A percentile compares a stretch with the other conserved stretches of the same genome.
Conservation (phyloP, 2,888 invertebrate genomes). For the Hirtodrosophila histrioides region DNA sequence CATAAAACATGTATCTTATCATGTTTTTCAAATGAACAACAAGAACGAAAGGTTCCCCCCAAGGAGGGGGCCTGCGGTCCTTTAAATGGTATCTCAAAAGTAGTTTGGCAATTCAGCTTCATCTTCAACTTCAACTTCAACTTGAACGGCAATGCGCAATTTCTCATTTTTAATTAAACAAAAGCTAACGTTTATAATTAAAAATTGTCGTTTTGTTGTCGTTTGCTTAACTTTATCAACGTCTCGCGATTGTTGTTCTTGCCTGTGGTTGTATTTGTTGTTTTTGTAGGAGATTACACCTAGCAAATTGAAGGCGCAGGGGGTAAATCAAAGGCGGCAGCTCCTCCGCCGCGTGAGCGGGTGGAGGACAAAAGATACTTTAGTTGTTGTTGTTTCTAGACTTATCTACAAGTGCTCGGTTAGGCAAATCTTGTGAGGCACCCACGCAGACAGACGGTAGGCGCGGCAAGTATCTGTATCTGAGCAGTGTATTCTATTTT, state of each 20-base stretch:
- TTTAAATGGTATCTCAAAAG: not conserved
- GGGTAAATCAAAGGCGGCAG: constrained; percentile 65
- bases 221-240: constrained; percentile 72
- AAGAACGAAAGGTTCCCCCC: too few species aligned
- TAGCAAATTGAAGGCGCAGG: constrained; percentile 58
- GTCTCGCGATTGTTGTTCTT: constrained; percentile 37
- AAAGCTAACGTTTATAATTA: constrained; percentile 54
- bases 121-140: not conserved
- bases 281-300: constrained; percentile 61
- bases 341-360: too few species aligned
- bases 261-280: constrained; percentile 7
- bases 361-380: constrained; percentile 46
- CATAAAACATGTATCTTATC: too few species aligned
- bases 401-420: constrained; percentile 60
- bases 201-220: constrained; percentile 71
- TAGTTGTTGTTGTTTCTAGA: constrained; percentile 31
- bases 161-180: constrained; percentile 61
- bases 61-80: too few species aligned
- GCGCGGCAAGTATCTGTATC: constrained; percentile 29
- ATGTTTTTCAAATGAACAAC: too few species aligned
- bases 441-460: constrained; percentile 19
- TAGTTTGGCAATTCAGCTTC: constrained; percentile 23
- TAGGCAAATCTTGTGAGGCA: constrained; percentile 66
- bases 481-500: constrained; percentile 15
- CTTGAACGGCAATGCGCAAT: not conserved